Percentiles rank a stretch among this genome's conserved stretches.
Conservation (phyloP, 2,113 vertebrate genomes). For the Patagioenas fasciata region DNA sequence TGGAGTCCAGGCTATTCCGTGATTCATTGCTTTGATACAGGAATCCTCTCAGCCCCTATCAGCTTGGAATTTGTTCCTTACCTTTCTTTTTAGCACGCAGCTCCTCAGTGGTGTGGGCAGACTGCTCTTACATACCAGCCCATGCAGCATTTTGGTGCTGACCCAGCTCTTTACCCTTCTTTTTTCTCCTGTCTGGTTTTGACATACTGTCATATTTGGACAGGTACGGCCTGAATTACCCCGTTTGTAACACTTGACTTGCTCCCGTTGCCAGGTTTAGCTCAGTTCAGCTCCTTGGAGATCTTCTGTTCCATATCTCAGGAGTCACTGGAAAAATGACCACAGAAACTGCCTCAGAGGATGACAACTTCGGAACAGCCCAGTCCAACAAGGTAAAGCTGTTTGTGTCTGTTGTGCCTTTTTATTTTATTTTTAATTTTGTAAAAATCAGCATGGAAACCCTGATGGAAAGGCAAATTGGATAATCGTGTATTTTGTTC, state of each 20-base stretch:
- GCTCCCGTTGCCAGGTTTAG: conserved; percentile 84
- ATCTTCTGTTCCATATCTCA: conserved; percentile 97
- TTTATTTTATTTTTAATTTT: not conserved
- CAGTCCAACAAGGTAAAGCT: conserved; percentile 90
- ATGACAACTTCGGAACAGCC: conserved; percentile 97
- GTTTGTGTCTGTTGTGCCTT: not conserved
- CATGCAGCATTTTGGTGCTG: not conserved
- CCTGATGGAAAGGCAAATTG: not conserved
- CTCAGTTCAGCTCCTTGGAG: conserved; percentile 97
- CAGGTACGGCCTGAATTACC: not conserved
- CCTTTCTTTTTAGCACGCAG: not conserved
- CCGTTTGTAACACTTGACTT: not conserved
- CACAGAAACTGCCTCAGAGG: conserved; percentile 96
- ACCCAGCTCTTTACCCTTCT: not conserved
- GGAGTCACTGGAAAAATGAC: conserved; percentile 99
- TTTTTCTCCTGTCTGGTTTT: not conserved
- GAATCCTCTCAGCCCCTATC: not conserved
- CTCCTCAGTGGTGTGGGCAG: not conserved
- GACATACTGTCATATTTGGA: accelerated
- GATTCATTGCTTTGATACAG: not conserved
- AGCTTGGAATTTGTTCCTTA: not conserved
- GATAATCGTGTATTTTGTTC: not conserved
- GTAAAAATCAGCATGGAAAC: not conserved
- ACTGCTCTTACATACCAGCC: not conserved
- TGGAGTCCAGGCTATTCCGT: not conserved